A percentile compares a stretch with the other conserved stretches of the same genome.
These are phyloP conservation scores for Drosophila nasuta DNA, from an alignment of 1,140 invertebrate genomes.

Conservation along the genomic window DNA sequence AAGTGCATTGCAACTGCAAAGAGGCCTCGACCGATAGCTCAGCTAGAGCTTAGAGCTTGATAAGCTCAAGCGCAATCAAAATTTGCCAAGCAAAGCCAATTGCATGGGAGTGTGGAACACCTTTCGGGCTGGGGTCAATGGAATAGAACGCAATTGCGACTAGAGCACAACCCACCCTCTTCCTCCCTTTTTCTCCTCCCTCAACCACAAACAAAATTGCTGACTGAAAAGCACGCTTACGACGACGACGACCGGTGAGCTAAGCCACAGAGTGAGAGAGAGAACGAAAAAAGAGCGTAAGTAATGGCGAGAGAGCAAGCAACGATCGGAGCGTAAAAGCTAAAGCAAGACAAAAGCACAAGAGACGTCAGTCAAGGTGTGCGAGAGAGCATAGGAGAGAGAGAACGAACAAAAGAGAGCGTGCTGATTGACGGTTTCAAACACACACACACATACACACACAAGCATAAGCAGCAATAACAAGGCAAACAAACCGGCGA, in stretches of 20 bases:
- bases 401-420: conserved; percentile 9
- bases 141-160: conserved; percentile 47
- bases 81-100: conserved; percentile 28
- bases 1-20: not conserved
- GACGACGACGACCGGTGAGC: conserved; percentile 12
- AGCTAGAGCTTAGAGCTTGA: conserved; percentile 21
- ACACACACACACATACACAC: conserved; percentile 1
- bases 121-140: conserved; percentile 37
- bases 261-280: conserved; percentile 15
- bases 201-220: conserved; percentile 18
- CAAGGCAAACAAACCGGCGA: conserved; percentile 44
- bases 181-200: too few relatives aligned
- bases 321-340: conserved; percentile 24
- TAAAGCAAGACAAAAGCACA: conserved; percentile 10
- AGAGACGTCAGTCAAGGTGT: conserved; percentile 3
- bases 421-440: conserved; percentile 41
- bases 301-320: conserved; percentile 3
- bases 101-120: conserved; percentile 17
- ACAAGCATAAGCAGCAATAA: conserved; percentile 13
- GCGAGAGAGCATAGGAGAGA: conserved; percentile 1
- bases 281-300: conserved; percentile 7
- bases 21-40: conserved; percentile 1
- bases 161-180: not conserved
- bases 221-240: conserved; percentile 3
- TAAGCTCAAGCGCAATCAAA: conserved; percentile 7